Conservation (phyloP, 2,888 invertebrate species). For the Blera fallax region DNA sequence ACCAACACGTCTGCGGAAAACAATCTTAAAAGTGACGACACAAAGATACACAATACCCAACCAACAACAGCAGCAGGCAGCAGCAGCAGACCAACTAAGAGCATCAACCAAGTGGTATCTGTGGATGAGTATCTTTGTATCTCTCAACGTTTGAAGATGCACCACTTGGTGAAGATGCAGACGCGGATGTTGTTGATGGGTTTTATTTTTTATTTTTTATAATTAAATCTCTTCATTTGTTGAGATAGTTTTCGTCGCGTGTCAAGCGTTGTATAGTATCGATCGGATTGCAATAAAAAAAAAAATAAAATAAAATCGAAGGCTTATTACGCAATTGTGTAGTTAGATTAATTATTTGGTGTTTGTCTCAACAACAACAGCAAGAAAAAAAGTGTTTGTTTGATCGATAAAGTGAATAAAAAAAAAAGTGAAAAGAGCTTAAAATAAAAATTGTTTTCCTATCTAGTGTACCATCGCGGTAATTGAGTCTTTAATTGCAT, state of each 20-base stretch:
- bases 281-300: background rate
- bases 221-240: constrained; percentile 22
- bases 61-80: background rate
- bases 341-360: background rate
- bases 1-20: background rate
- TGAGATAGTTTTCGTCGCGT: constrained; percentile 35
- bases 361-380: background rate
- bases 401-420: constrained; percentile 52
- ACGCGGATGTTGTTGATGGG: constrained; percentile 40
- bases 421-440: constrained; percentile 33
- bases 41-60: constrained; percentile 16
- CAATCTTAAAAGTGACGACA: constrained; percentile 11
- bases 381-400: constrained; percentile 21
- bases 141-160: constrained; percentile 53
- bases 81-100: background rate
- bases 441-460: constrained; percentile 8
- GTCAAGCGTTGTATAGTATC: constrained; percentile 8
- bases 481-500: constrained; percentile 38
- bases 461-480: background rate
- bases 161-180: constrained; percentile 36
- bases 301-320: constrained; percentile 9
- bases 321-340: constrained; percentile 34
- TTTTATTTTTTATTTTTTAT: background rate
- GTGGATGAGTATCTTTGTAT: constrained; percentile 18
- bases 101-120: background rate